Conservation (phyloP, 1,140 invertebrate species). For the Limonius californicus region DNA sequence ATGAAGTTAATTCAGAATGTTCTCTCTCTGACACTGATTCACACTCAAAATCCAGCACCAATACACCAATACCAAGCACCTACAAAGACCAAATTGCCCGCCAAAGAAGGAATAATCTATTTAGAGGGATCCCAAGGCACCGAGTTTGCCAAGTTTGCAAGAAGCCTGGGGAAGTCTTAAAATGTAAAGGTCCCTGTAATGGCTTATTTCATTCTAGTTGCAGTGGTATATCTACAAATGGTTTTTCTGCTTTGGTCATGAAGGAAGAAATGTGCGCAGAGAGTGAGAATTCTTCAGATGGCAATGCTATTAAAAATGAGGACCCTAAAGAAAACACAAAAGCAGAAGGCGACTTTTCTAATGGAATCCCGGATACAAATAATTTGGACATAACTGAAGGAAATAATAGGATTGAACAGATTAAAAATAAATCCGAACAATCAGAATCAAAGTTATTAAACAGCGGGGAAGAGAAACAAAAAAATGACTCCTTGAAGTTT, state of each 20-base stretch:
- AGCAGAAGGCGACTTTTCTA: not conserved
- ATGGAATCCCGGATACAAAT: no score
- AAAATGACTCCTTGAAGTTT: no score
- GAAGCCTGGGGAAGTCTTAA: slow-evolving; percentile 55
- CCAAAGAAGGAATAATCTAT: slow-evolving; percentile 50
- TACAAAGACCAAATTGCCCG: slow-evolving; percentile 24
- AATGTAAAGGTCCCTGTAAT: slow-evolving; percentile 59
- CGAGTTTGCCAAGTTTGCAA: slow-evolving; percentile 67
- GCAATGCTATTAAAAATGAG: not conserved
- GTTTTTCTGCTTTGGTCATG: not conserved
- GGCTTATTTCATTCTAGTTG: slow-evolving; percentile 54
- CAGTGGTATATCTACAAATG: slow-evolving; percentile 1
- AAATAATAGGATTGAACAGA: no score
- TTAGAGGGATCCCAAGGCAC: slow-evolving; percentile 57
- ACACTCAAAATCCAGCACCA: slow-evolving; percentile 39
- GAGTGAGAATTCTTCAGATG: not conserved
- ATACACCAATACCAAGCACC: slow-evolving; percentile 31
- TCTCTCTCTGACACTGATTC: slow-evolving; percentile 40
- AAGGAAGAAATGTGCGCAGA: not conserved
- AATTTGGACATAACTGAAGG: no score
- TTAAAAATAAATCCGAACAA: no score
- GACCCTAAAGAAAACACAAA: not conserved
- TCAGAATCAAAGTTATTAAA: not conserved
- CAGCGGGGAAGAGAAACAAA: not conserved
- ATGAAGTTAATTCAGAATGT: slow-evolving; percentile 34